These are phyloP conservation scores for Netelia virgata DNA, from an alignment of 2,888 invertebrate genomes.

Conservation along the genomic window DNA sequence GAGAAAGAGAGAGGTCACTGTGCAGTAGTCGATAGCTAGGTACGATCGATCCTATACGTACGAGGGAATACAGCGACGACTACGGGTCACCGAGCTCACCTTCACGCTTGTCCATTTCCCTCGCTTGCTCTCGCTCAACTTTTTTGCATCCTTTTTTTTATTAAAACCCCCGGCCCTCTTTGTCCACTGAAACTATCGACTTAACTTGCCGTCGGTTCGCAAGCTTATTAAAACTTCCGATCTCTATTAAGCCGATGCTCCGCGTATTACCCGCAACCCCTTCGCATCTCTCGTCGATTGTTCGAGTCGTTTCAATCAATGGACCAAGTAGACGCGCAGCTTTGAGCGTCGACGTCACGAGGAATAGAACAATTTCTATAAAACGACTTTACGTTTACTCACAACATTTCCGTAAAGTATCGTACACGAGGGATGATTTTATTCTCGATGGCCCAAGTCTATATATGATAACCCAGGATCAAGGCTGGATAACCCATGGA, in stretches of 20 bases:
- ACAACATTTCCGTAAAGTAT: no score
- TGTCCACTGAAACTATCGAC: slow-evolving; percentile 25
- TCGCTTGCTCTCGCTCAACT: slow-evolving; percentile 20
- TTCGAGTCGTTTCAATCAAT: background rate
- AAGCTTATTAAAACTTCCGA: slow-evolving; percentile 26
- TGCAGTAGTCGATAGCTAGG: slow-evolving; percentile 8
- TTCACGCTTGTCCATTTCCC: background rate
- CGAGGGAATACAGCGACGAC: background rate
- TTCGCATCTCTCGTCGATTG: background rate
- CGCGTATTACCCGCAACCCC: background rate
- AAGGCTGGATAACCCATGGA: slow-evolving; percentile 15
- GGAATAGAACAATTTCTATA: no score
- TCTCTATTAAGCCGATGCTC: background rate
- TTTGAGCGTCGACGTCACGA: no score
- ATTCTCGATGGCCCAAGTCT: background rate
- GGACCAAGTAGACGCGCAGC: background rate
- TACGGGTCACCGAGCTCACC: slow-evolving; percentile 15
- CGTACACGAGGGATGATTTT: background rate
- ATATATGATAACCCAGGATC: slow-evolving; percentile 14
- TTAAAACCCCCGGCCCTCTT: background rate
- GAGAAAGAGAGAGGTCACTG: background rate
- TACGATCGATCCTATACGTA: slow-evolving; percentile 48
- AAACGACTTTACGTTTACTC: no score
- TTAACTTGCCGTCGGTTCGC: slow-evolving; percentile 7
- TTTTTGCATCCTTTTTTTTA: slow-evolving; percentile 2